phyloP scores from a whole-genome alignment of 2,888 invertebrate species.

The Cheilosia scutellata region DNA sequence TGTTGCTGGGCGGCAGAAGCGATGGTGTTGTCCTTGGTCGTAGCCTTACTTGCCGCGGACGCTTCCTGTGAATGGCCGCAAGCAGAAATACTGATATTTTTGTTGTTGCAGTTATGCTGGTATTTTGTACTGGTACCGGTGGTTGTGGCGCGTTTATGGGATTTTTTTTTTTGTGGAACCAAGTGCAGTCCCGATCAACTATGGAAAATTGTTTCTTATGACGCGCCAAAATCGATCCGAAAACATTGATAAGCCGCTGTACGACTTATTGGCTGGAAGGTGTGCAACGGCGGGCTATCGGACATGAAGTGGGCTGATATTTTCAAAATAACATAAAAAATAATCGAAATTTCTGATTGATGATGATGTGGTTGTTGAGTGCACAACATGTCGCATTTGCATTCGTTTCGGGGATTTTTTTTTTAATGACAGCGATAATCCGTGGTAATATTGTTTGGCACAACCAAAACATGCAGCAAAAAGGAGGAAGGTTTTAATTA shows the following conservation, averaged over 20 bases:
- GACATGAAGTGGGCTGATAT: conserved; percentile 70
- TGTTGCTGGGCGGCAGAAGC: conserved; percentile 66
- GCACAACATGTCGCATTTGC: conserved; percentile 66
- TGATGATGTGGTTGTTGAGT: conserved; percentile 73
- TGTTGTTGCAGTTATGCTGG: conserved; percentile 25
- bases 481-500: conserved; percentile 57
- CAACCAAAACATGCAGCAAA: conserved; percentile 63
- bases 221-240: conserved; percentile 76
- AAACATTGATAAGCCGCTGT: conserved; percentile 65
- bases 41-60: conserved; percentile 57
- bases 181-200: conserved; percentile 70
- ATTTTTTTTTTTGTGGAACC: conserved; percentile 46
- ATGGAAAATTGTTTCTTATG: conserved; percentile 76
- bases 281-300: conserved; percentile 46
- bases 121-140: conserved; percentile 15
- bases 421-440: conserved; percentile 72
- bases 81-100: conserved; percentile 60
- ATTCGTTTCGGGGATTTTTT: conserved; percentile 8
- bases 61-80: conserved; percentile 66
- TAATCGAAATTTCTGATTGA: conserved; percentile 66
- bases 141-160: conserved; percentile 61
- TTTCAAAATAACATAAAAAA: conserved; percentile 54
- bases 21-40: conserved; percentile 71
- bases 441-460: conserved; percentile 63
- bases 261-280: conserved; percentile 65